Evolutionary conservation across 2,113 vertebrate species (phyloP).

Genomic region (Ceratotherium simum): DNA sequence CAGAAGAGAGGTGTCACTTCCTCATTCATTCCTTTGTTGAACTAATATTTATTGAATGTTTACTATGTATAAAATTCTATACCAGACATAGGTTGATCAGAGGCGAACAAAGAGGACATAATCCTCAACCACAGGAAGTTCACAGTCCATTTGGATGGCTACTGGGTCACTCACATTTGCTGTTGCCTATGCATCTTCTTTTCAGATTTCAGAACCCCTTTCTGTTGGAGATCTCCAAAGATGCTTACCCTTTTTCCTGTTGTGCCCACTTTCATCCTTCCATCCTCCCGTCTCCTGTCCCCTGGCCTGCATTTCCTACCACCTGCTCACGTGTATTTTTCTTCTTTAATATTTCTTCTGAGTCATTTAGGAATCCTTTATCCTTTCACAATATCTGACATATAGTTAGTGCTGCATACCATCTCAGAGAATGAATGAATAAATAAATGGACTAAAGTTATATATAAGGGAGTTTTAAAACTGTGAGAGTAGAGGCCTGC

Average conservation of each 20-base stretch:
- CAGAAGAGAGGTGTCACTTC: background rate
- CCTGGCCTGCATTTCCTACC: background rate
- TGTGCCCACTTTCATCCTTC: background rate
- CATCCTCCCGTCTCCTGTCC: background rate
- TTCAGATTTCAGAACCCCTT: background rate
- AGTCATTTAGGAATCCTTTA: background rate
- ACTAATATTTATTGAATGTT: slow-evolving; percentile 8
- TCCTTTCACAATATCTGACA: background rate
- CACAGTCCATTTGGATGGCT: background rate
- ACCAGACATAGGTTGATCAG: background rate
- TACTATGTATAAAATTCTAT: background rate
- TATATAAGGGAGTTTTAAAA: slow-evolving; percentile 14
- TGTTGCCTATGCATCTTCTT: background rate
- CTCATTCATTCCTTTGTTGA: slow-evolving; percentile 1
- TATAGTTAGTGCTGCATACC: background rate
- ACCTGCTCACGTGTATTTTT: background rate
- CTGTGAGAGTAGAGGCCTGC: background rate
- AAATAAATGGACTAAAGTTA: background rate
- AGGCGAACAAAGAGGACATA: background rate
- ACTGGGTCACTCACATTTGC: background rate
- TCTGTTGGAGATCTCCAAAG: background rate
- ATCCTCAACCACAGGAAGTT: background rate
- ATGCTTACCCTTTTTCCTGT: background rate
- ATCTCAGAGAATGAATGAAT: background rate
- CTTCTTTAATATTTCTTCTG: background rate